Percentiles rank a stretch among this genome's conserved stretches.
Conservation (phyloP, 2,888 invertebrate genomes). For the Microdon myrmicae region DNA sequence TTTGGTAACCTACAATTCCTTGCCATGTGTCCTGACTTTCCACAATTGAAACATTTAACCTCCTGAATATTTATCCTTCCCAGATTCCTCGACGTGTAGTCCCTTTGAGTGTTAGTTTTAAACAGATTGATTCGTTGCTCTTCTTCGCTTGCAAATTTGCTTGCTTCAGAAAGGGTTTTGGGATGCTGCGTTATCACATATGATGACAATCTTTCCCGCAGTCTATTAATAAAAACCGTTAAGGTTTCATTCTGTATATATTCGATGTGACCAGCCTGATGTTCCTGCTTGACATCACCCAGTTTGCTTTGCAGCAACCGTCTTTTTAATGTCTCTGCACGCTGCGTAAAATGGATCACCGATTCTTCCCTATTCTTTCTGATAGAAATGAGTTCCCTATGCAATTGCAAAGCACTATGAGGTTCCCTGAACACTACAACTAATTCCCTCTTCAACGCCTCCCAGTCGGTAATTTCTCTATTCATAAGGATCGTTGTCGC, state of each 20-base stretch:
- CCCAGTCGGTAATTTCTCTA: neutral
- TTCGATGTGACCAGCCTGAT: conserved; percentile 1
- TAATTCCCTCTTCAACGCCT: neutral
- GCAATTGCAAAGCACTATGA: conserved; percentile 2
- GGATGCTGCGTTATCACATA: conserved; percentile 3
- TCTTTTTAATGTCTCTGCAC: conserved; percentile 4
- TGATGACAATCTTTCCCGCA: too few species aligned
- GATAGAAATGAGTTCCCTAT: conserved; percentile 4
- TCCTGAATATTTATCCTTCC: neutral
- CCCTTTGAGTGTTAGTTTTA: conserved; percentile 4
- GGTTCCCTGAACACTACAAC: neutral
- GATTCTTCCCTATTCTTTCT: conserved; percentile 4
- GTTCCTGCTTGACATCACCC: neutral
- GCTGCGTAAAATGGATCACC: neutral
- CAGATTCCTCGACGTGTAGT: conserved; percentile 3
- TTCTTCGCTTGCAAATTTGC: conserved; percentile 10
- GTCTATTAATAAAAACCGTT: conserved; percentile 15
- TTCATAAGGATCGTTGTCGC: conserved; percentile 4
- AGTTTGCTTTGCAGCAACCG: conserved; percentile 1
- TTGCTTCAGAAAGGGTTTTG: conserved; percentile 7
- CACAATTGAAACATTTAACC: conserved; percentile 1
- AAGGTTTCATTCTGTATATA: conserved; percentile 7
- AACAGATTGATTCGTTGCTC: conserved; percentile 3
- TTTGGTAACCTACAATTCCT: conserved; percentile 2
- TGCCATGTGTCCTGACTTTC: conserved; percentile 10